Conservation (phyloP, 2,113 vertebrate genomes). For the Hipposideros armiger region DNA sequence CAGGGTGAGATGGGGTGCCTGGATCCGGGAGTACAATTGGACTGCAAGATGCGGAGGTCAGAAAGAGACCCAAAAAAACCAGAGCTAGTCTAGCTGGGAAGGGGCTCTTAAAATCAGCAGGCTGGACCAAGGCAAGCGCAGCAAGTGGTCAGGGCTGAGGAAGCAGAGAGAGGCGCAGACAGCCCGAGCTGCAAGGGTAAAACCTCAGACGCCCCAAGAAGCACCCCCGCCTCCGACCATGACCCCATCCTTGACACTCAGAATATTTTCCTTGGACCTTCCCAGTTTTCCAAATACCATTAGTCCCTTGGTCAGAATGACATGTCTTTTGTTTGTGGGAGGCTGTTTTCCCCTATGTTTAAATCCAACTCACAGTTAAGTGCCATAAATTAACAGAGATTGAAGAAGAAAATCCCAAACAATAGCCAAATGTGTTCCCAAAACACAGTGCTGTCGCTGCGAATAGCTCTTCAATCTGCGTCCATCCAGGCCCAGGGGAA, state of each 20-base stretch:
- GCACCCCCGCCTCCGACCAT: background rate
- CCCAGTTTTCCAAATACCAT: constrained; percentile 15
- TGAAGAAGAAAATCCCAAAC: background rate
- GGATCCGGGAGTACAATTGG: background rate
- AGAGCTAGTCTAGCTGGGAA: background rate
- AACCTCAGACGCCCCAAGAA: background rate
- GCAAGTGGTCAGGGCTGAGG: background rate
- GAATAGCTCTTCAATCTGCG: background rate
- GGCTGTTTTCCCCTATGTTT: background rate
- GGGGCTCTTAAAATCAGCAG: background rate
- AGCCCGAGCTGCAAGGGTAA: background rate
- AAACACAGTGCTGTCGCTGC: background rate
- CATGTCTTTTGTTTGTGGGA: background rate
- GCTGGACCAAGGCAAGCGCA: too few species aligned
- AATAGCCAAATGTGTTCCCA: background rate
- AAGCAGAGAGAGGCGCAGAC: background rate
- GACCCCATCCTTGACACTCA: background rate
- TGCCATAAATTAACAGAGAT: background rate
- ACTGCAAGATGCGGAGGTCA: background rate
- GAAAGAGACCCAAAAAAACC: background rate
- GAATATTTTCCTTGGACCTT: background rate
- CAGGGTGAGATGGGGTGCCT: background rate
- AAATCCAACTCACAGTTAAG: background rate
- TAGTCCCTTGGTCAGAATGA: background rate
- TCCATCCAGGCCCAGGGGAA: background rate